Evolutionary conservation across 2,797 vertebrate species (phyloP), one percentile per base, ranked within the genome.

Genomic region (Sphenodon punctatus): DNA sequence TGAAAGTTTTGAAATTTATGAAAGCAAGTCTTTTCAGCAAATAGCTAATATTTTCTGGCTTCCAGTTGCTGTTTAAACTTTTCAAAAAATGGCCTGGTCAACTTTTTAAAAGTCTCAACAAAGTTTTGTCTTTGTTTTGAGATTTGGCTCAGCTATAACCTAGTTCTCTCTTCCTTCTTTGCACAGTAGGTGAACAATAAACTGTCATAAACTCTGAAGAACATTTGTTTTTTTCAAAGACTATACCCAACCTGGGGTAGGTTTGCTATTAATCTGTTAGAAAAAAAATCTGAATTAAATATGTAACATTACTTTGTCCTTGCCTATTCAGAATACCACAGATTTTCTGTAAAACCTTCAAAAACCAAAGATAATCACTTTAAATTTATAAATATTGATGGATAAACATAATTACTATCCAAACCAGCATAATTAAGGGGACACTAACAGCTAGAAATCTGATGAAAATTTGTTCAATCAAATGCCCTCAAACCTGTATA

Each of bases 351-450:
- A 70, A 81, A 88, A 67, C 36, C 63, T 82, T 79, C 25, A n/a
- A 73, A 78, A 64, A 82, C 87, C 63, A 84, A 61, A 89, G 42
- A 46, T 53, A 63, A 15, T 19, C 84, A 53, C 2, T 64, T 63
- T 68, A 65, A 78, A 84, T 85, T 84, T 82, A 86, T 84, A 61
- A 70, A 69, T 64, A 4, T 0, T 53, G 73, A 81, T 67, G 91
- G 81, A 87, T 80, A 86, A 88, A 83, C 79, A 86, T 72, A 88
- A 80, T 60, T 63, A 20, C 12, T 87, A 70, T 70, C 48, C 56
- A 84, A 82, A 90, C 86, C 80, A 89, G 85, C 89, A 90, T 73
- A 82, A 84, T 46, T 69, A 89, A 87, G 85, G 80, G 78, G 88
- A 86, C 80, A 75, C 66, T 89, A 68, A 78, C 34, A 86, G 51